A percentile compares a stretch with the other conserved stretches of the same genome.
Conservation (phyloP, 1,140 invertebrate genomes). For the Atopsyche davidsoni region DNA sequence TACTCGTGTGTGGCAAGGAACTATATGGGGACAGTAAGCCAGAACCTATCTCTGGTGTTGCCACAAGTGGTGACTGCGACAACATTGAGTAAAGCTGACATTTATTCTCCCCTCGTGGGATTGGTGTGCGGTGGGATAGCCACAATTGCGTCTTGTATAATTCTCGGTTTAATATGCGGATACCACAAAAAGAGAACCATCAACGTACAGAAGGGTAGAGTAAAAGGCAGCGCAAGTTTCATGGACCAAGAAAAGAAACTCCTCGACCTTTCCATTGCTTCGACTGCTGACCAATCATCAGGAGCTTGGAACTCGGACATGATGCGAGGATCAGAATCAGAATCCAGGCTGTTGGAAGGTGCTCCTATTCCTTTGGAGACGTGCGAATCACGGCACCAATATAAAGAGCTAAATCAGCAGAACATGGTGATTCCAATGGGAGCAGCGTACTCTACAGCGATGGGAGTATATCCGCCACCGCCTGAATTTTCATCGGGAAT, state of each 20-base stretch:
- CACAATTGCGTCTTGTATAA: constrained; percentile 46
- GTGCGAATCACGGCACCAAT: constrained; percentile 64
- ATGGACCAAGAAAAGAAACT: constrained; percentile 72
- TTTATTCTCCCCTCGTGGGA: constrained; percentile 53
- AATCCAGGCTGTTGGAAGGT: constrained; percentile 38
- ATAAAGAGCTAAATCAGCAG: constrained; percentile 60
- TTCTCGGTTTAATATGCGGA: constrained; percentile 54
- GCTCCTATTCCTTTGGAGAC: constrained; percentile 32
- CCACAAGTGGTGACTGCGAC: constrained; percentile 64
- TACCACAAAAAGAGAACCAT: constrained; percentile 35
- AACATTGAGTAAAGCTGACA: constrained; percentile 56
- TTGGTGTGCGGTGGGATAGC: constrained; percentile 49
- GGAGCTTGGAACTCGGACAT: constrained; percentile 49
- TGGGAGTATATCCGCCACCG: constrained; percentile 32
- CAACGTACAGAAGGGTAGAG: constrained; percentile 52
- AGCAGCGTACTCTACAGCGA: constrained; percentile 21
- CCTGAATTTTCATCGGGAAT: constrained; percentile 35
- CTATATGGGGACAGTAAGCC: constrained; percentile 60
- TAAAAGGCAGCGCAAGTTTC: constrained; percentile 63
- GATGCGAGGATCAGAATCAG: constrained; percentile 52
- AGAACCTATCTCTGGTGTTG: constrained; percentile 64
- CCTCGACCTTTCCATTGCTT: constrained; percentile 66
- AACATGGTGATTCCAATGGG: constrained; percentile 32
- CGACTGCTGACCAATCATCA: constrained; percentile 59
- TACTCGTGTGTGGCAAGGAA: constrained; percentile 76